phyloP scores from a whole-genome alignment of 2,113 vertebrate genomes.

The Archocentrus centrarchus region DNA sequence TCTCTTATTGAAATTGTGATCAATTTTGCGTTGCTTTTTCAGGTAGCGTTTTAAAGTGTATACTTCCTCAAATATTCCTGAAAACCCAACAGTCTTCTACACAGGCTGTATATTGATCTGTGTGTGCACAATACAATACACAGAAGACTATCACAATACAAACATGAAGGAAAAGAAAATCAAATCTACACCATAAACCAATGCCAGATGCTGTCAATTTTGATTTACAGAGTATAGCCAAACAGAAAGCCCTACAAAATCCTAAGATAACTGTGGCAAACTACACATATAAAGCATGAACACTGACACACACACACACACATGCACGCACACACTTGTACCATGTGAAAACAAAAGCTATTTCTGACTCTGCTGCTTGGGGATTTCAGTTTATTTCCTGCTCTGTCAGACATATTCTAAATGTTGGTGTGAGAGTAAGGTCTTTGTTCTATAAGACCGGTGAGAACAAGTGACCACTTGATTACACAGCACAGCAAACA shows the following conservation, averaged over 20 bases:
- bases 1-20: not conserved
- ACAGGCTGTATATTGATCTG: not conserved
- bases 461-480: slow-evolving; percentile 27
- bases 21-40: not conserved
- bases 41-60: accelerated
- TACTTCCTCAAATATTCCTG: not conserved
- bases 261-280: slow-evolving; percentile 10
- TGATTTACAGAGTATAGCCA: slow-evolving; percentile 14
- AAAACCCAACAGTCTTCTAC: not conserved
- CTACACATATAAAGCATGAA: slow-evolving; percentile 17
- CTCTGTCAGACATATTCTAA: slow-evolving; percentile 31
- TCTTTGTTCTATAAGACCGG: slow-evolving; percentile 13
- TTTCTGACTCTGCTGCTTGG: slow-evolving; percentile 3
- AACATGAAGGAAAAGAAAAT: not conserved
- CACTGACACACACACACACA: slow-evolving; percentile 5
- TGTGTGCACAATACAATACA: not conserved
- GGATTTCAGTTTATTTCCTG: slow-evolving; percentile 17
- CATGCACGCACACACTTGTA: not conserved
- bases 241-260: not conserved
- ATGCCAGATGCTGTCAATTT: slow-evolving; percentile 32
- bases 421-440: slow-evolving; percentile 51
- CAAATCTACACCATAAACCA: slow-evolving; percentile 38
- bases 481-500: slow-evolving; percentile 38
- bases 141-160: not conserved
- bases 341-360: slow-evolving; percentile 18